phyloP scores from a whole-genome alignment of 2,113 vertebrate genomes.

The Gnathonemus echidnorhynchus region DNA sequence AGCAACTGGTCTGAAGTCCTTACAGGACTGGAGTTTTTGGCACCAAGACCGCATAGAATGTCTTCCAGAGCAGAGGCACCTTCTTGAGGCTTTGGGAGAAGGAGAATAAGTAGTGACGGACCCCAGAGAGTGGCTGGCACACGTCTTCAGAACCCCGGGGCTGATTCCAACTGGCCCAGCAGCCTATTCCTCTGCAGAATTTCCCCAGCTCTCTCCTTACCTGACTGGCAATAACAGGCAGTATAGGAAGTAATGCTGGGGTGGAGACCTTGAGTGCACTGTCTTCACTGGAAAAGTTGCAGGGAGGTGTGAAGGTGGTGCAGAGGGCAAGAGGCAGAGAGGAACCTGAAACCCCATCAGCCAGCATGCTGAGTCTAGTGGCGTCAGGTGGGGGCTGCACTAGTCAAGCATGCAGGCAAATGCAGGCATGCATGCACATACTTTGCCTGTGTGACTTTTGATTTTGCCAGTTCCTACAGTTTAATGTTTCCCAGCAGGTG shows the following conservation, averaged over 20 bases:
- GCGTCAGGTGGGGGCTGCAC: background rate
- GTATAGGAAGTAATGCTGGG: background rate
- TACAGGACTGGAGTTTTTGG: background rate
- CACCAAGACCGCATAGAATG: background rate
- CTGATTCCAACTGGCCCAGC: background rate
- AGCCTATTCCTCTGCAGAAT: background rate
- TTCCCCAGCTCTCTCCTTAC: background rate
- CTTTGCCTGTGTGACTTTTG: background rate
- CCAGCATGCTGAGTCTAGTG: background rate
- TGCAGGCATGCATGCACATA: background rate
- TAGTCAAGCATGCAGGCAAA: background rate
- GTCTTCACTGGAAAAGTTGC: background rate
- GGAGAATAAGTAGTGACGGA: background rate
- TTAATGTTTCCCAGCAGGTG: background rate
- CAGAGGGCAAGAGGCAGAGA: background rate
- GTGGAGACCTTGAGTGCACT: background rate
- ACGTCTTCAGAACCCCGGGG: background rate
- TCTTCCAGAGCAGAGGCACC: background rate
- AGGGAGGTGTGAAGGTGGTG: background rate
- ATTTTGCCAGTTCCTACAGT: background rate
- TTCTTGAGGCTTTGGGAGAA: background rate
- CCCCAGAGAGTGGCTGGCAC: background rate
- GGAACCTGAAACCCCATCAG: background rate
- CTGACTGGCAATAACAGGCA: background rate
- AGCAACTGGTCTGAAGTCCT: background rate